A percentile compares a stretch with the other conserved stretches of the same genome.
phyloP scores from a whole-genome alignment of 2,888 invertebrate species.

The Rhagium mordax region DNA sequence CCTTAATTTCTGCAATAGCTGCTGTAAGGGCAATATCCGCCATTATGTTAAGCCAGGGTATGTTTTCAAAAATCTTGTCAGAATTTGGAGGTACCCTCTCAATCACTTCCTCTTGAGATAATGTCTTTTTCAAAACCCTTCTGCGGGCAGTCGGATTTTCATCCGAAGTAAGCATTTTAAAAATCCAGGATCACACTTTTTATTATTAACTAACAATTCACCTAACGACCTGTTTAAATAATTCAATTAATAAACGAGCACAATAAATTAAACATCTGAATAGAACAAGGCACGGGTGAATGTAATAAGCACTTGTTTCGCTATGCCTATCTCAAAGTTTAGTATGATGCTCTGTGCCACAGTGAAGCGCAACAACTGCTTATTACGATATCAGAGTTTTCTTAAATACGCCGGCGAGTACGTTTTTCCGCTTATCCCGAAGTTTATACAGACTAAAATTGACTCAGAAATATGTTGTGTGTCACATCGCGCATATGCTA shows the following conservation, averaged over 20 bases:
- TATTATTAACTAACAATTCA: constrained; percentile 5
- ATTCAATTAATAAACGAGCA: neutral
- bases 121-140: constrained; percentile 60
- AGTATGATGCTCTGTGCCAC: constrained; percentile 34
- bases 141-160: constrained; percentile 57
- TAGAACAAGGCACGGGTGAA: neutral
- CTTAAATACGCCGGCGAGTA: constrained; percentile 49
- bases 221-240: constrained; percentile 26
- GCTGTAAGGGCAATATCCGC: constrained; percentile 67
- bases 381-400: constrained; percentile 29
- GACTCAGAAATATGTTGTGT: constrained; percentile 42
- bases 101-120: constrained; percentile 59
- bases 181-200: constrained; percentile 28
- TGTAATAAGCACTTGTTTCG: constrained; percentile 11
- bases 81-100: constrained; percentile 66
- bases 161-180: constrained; percentile 61
- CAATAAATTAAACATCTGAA: neutral
- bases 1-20: constrained; percentile 68
- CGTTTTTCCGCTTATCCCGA: constrained; percentile 46
- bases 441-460: constrained; percentile 40
- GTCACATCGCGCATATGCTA: constrained; percentile 37
- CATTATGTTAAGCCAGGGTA: constrained; percentile 68
- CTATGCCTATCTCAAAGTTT: constrained; percentile 29
- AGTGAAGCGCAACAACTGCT: constrained; percentile 25
- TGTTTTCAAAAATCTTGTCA: constrained; percentile 65